A percentile compares a stretch with the other conserved stretches of the same genome.
Conservation (phyloP, 30 jellyfish, hydroid and myxozoan species). For the Sanderia malayensis region DNA sequence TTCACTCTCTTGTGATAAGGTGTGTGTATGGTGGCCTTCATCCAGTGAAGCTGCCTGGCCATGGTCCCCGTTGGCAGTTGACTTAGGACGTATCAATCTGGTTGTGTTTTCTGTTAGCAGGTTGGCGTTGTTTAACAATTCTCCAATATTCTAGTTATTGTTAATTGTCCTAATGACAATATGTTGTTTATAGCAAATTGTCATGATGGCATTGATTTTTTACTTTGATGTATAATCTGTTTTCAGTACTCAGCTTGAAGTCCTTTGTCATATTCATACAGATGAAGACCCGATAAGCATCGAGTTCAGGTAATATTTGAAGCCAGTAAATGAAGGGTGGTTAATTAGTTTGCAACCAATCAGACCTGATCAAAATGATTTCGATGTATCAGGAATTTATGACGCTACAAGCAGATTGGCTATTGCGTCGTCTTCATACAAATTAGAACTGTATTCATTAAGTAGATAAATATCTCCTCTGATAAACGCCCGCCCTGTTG, state of each 20-base stretch:
- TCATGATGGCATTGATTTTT: background rate
- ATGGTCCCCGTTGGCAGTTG: conserved; percentile 71
- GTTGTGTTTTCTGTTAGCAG: conserved; percentile 58
- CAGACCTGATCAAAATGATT: too few species aligned
- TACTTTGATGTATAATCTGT: background rate
- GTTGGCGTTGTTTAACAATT: background rate
- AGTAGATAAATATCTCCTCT: too few species aligned
- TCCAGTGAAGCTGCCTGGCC: conserved; percentile 90
- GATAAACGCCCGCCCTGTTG: too few species aligned
- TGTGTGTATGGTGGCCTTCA: conserved; percentile 83
- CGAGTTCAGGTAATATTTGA: conserved; percentile 66
- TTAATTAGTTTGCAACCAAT: too few species aligned
- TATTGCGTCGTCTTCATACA: too few species aligned
- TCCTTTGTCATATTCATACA: conserved; percentile 38
- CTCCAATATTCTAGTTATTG: too few species aligned
- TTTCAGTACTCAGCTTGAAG: conserved; percentile 60
- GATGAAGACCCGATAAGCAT: conserved; percentile 61
- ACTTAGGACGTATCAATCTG: conserved; percentile 57
- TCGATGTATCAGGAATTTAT: too few species aligned
- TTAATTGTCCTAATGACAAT: background rate
- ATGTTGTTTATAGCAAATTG: background rate
- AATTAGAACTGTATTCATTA: too few species aligned
- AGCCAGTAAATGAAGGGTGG: too few species aligned
- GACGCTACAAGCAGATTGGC: too few species aligned
- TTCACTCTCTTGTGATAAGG: conserved; percentile 27